Evolutionary conservation across 35 echinoderm and acorn worm genomes (phyloP), one percentile per base, ranked within the genome.

Genomic region (Anneissia japonica): DNA sequence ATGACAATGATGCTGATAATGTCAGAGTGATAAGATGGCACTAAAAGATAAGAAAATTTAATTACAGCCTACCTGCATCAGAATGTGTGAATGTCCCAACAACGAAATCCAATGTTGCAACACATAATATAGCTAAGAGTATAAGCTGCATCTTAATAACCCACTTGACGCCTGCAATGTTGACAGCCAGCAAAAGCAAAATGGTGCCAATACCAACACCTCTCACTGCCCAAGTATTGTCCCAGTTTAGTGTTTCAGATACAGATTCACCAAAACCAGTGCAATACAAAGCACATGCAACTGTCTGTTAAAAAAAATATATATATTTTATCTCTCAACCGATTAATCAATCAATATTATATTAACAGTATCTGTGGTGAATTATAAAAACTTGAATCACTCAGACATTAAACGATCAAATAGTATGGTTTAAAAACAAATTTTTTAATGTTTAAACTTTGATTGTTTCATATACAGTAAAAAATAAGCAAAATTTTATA

Each of bases 221-320:
- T 38, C 96, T 88, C 32, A 99, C 96, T 0, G 92, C 91, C 96
- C 96, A 99, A 1, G 92, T 87, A n/a, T 90, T 91, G 0, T 91
- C 84, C 96, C 96, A 99, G 34, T 89, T 55, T 36, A 99, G 85
- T 32, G 90, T 94, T 77, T 99, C 89, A 0, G 96, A 88, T 1
- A 99, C 87, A 19, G 96, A 99, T 45, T 99, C 96, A 19, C 96
- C 96, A 33, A 99, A 99, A 90, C 96, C 96, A 12, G 96, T 99
- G 64, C 96, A 99, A 77, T 99, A 99, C 0, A 99, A 90, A 33
- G 96, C 92, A 80, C 96, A 99, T 23, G 96, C 96, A 28, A 99
- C 96, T 0, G 96, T 91, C 96, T 99, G 96, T 39, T 46, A 75
- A 80, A 30, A 0, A 0, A 40, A 30, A n/a, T n/a, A n/a, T n/a